Conservation (phyloP, 2,113 vertebrate species). For the Falcunculus frontatus region DNA sequence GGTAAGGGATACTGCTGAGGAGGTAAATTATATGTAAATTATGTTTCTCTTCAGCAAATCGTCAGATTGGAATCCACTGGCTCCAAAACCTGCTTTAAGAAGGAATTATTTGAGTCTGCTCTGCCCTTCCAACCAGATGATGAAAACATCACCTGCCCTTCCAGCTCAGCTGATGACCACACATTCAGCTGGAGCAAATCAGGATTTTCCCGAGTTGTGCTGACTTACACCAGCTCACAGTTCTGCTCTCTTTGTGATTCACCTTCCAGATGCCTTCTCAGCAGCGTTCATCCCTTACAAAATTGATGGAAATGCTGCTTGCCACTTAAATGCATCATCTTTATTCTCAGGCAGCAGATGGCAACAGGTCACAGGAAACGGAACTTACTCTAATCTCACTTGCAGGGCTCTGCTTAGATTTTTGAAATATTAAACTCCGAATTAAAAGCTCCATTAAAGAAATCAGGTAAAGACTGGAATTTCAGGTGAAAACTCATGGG, state of each 20-base stretch:
- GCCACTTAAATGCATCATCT: background rate
- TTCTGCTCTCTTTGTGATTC: background rate
- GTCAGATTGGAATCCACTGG: background rate
- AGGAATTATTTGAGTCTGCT: background rate
- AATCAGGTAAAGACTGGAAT: background rate
- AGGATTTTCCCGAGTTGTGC: background rate
- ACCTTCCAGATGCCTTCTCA: background rate
- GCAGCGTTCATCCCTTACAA: background rate
- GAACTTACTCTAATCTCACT: background rate
- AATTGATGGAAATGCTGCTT: background rate
- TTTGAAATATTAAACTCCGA: background rate
- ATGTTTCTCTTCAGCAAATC: background rate
- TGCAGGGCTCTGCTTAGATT: background rate
- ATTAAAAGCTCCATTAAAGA: background rate
- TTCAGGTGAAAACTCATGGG: background rate
- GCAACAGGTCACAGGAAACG: constrained; percentile 12
- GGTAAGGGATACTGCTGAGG: background rate
- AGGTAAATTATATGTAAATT: background rate
- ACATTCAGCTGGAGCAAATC: background rate
- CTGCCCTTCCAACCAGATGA: background rate
- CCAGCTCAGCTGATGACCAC: background rate
- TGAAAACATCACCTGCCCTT: background rate
- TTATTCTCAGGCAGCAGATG: background rate
- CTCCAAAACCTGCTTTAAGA: background rate
- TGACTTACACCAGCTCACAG: background rate